These are phyloP conservation scores for Sebastes taczanowskii DNA, from an alignment of 2,797 vertebrate genomes.

Conservation along the genomic window DNA sequence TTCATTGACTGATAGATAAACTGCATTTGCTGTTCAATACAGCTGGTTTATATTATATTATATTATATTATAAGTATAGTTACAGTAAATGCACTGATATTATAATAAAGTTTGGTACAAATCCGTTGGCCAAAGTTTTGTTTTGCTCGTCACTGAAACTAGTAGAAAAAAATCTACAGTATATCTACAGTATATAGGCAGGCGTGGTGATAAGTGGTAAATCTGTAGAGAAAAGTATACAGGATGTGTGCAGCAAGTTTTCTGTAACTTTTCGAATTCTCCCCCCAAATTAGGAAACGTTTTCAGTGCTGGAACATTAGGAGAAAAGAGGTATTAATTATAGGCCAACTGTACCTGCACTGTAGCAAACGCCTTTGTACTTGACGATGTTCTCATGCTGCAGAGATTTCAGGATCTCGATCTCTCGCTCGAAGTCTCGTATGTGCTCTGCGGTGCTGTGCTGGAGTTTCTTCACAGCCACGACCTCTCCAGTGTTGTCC, in stretches of 20 bases:
- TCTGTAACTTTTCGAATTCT: neutral
- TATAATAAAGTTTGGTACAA: neutral
- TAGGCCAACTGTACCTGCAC: conserved; percentile 83
- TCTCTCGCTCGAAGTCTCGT: conserved; percentile 95
- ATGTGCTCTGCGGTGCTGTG: conserved; percentile 95
- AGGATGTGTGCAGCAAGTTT: rapidly evolving
- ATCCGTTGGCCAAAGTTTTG: too few relatives aligned
- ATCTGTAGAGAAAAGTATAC: neutral
- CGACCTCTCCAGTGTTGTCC: conserved; percentile 96
- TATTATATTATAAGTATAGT: neutral
- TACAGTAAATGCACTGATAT: neutral
- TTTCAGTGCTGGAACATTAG: neutral
- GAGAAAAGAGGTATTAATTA: neutral
- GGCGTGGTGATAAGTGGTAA: neutral
- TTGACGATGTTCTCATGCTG: conserved; percentile 98
- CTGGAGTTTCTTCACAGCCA: conserved; percentile 97
- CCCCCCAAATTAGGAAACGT: neutral
- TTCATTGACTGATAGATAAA: neutral
- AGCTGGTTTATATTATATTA: neutral
- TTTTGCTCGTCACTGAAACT: neutral
- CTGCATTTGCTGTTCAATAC: neutral
- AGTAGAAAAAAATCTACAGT: too few relatives aligned
- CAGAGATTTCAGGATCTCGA: conserved; percentile 96
- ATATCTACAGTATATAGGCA: neutral
- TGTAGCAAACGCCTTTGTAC: conserved; percentile 98